Conservation (phyloP, 1,140 invertebrate species). For the Camponotus pennsylvanicus region DNA sequence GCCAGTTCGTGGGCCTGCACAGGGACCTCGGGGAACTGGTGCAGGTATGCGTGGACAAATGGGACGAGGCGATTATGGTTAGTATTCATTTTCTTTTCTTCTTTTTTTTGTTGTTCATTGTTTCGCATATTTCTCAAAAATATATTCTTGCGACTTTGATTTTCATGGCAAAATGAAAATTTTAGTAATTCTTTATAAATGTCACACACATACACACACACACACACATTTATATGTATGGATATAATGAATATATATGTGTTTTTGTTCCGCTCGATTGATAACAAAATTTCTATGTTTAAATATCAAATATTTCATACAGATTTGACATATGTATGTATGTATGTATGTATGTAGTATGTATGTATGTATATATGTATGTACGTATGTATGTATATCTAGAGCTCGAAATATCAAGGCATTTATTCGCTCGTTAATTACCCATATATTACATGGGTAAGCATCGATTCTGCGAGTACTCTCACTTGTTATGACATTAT, state of each 20-base stretch:
- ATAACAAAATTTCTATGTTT: conserved; percentile 2
- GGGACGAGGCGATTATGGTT: conserved; percentile 95
- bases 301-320: background rate
- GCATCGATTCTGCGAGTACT: too few species aligned
- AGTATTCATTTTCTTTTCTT: conserved; percentile 84
- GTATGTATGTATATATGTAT: too few species aligned
- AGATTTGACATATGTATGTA: too few species aligned
- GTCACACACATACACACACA: background rate
- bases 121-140: conserved; percentile 18
- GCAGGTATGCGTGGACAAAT: conserved; percentile 91
- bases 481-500: too few species aligned
- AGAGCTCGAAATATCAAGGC: too few species aligned
- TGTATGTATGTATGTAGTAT: too few species aligned
- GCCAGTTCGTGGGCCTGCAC: conserved; percentile 89
- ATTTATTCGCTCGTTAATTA: too few species aligned
- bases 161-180: conserved; percentile 19
- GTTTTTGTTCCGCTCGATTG: conserved; percentile 5
- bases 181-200: background rate
- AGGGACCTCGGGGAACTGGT: conserved; percentile 85
- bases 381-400: too few species aligned
- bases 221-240: background rate
- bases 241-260: conserved; percentile 4
- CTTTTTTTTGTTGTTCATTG: background rate
- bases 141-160: conserved; percentile 7
- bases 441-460: too few species aligned